Base-by-base conservation (phyloP, 2,113 vertebrate genomes). In the Corythornis madagascariensis region DNA sequence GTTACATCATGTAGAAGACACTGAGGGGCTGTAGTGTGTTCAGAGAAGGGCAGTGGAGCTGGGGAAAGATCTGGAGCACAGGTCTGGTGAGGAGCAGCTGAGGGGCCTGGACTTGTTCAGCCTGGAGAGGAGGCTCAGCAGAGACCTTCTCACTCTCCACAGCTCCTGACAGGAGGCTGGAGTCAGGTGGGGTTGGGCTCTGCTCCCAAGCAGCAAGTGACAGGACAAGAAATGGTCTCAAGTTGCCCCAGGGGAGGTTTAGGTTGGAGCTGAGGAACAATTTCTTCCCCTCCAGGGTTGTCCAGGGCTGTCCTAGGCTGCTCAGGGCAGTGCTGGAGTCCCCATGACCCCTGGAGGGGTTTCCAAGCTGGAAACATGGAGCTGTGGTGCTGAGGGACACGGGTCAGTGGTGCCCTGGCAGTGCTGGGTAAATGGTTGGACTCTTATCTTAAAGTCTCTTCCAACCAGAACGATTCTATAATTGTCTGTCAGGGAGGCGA, bases 1-100 rank as follows among this genome's bases (percentile, higher is more conserved):
- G 5, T 11, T 5, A 4, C 1, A 0, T 25, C 11, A 2, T 2
- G 7, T 7, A 5, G 16, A 20, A 33, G 64, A 25, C 31, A 33
- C 8, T 48, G 65, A 67, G 65, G 43, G 14, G 65, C 65, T 48
- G 65, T 43, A 24, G 31, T 5, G 16, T 16, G 45, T 17, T 31
- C 43, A 33, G 31, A 48, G 31, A 33, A 48, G 22, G 65, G 31
- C 43, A 67, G 24, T 10, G 7, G 12, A 33, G 43, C 64, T 67
- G 43, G 21, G 21, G 31, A 47, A 47, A 21, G 43, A 43, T 33
- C 65, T 67, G 21, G 31, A 67, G 43, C 21, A 22, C 28, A 43
- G 22, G 31, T n/a, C 14, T 45, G 13, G 29, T n/a, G 65, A 67
- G 65, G 21, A 33, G 43, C 31, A 8, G 42, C 64, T 67, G 64